A percentile compares a stretch with the other conserved stretches of the same genome.
Conservation (phyloP, 1,140 invertebrate genomes). For the Lepidurus couesii region DNA sequence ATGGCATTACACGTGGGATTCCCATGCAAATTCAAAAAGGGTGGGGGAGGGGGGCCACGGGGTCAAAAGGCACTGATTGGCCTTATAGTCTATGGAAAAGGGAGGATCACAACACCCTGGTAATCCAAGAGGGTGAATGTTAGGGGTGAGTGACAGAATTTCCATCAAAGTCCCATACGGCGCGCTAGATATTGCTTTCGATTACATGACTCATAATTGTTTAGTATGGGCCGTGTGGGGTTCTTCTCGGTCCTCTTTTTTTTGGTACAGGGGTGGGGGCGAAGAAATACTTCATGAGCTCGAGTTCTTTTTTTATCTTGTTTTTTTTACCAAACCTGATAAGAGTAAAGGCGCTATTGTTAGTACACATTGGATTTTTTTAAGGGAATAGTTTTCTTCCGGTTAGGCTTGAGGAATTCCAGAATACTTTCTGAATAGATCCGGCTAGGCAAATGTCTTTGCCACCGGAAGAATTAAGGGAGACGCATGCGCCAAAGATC, state of each 20-base stretch:
- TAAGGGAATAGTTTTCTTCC: too few species aligned
- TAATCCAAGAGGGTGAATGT: not conserved
- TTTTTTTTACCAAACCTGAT: not conserved
- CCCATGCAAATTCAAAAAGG: not conserved
- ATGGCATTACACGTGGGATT: slow-evolving; percentile 18
- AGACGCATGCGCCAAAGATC: too few species aligned
- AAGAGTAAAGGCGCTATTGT: not conserved
- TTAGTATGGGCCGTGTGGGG: not conserved
- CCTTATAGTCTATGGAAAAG: not conserved
- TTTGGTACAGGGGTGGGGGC: not conserved
- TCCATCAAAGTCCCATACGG: slow-evolving; percentile 21
- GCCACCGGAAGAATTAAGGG: too few species aligned
- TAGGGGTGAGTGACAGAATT: slow-evolving; percentile 15
- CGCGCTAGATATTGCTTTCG: slow-evolving; percentile 12
- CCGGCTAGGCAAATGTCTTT: too few species aligned
- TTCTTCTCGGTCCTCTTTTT: not conserved
- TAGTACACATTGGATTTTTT: not conserved
- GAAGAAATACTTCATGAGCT: not conserved
- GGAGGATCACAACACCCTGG: not conserved
- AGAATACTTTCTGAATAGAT: too few species aligned
- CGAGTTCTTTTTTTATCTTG: not conserved
- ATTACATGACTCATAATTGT: slow-evolving; percentile 20
- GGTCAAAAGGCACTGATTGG: slow-evolving; percentile 18
- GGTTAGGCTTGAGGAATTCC: too few species aligned
- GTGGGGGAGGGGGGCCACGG: not conserved